phyloP scores from a whole-genome alignment of 2,888 invertebrate genomes.

The Hyposoter didymator region DNA sequence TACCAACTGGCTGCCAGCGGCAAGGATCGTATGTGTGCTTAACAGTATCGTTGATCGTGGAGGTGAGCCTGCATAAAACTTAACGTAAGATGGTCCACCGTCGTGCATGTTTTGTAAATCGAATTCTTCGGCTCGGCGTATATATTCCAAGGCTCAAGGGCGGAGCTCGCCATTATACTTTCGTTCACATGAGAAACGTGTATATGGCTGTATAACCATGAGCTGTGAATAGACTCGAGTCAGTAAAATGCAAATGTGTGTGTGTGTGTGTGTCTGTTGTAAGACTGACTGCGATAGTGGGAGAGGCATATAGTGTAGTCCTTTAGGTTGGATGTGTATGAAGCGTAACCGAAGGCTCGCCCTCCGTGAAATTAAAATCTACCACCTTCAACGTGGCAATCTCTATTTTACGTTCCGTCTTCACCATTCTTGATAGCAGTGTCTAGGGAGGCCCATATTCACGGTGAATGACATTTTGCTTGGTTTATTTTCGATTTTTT shows the following conservation, averaged over 20 bases:
- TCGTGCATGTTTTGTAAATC: slow-evolving; percentile 45
- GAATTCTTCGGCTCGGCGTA: slow-evolving; percentile 40
- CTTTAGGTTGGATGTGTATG: slow-evolving; percentile 79
- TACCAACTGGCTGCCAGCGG: slow-evolving; percentile 26
- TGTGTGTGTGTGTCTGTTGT: slow-evolving; percentile 10
- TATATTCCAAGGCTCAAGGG: slow-evolving; percentile 43
- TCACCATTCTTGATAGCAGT: slow-evolving; percentile 56
- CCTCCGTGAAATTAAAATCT: slow-evolving; percentile 84
- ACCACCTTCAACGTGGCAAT: slow-evolving; percentile 82
- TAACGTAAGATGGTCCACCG: slow-evolving; percentile 57
- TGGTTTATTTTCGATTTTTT: slow-evolving; percentile 24
- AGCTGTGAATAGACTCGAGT: slow-evolving; percentile 25
- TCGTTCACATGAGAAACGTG: slow-evolving; percentile 1
- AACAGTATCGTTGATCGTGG: slow-evolving; percentile 62
- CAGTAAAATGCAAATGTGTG: slow-evolving; percentile 17
- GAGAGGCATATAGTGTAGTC: slow-evolving; percentile 54
- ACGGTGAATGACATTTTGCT: slow-evolving; percentile 27
- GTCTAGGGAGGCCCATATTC: slow-evolving; percentile 35
- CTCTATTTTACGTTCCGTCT: slow-evolving; percentile 73
- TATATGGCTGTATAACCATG: not conserved
- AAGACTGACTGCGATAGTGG: slow-evolving; percentile 22
- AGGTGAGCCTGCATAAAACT: slow-evolving; percentile 33
- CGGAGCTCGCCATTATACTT: slow-evolving; percentile 39
- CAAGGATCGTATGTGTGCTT: slow-evolving; percentile 31
- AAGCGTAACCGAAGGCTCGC: slow-evolving; percentile 82